These are phyloP conservation scores for Eilema griseolum DNA, from an alignment of 2,888 invertebrate species.

Conservation along the genomic window DNA sequence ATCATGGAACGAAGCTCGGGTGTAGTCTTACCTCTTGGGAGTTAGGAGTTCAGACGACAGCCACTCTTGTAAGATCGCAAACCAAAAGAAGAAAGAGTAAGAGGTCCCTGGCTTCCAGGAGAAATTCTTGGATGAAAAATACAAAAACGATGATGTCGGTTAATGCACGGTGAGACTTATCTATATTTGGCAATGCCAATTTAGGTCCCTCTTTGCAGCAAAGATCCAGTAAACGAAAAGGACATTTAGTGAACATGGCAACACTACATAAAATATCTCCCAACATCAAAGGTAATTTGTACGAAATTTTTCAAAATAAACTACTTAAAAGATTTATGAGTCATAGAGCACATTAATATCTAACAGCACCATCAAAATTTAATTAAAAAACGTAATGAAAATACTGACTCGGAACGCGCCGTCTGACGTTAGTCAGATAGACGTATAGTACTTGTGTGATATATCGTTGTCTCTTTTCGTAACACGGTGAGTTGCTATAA, in stretches of 20 bases:
- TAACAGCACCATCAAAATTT: slow-evolving; percentile 17
- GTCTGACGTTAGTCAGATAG: not conserved
- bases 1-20: too few relatives aligned
- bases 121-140: not conserved
- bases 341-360: not conserved
- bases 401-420: not conserved
- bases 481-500: not conserved
- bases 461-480: not conserved
- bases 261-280: not conserved
- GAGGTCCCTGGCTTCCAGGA: too few relatives aligned
- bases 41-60: too few relatives aligned
- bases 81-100: not conserved
- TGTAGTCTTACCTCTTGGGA: too few relatives aligned
- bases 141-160: not conserved
- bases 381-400: slow-evolving; percentile 5
- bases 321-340: not conserved
- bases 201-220: not conserved
- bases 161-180: not conserved
- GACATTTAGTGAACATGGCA: not conserved
- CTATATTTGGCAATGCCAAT: not conserved
- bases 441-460: slow-evolving; percentile 3
- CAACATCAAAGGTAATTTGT: not conserved
- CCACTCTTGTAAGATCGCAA: not conserved
- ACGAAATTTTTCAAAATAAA: not conserved
- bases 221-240: not conserved